Evolutionary conservation across 2,113 vertebrate species (phyloP).

Genomic region (Noctilio leporinus): DNA sequence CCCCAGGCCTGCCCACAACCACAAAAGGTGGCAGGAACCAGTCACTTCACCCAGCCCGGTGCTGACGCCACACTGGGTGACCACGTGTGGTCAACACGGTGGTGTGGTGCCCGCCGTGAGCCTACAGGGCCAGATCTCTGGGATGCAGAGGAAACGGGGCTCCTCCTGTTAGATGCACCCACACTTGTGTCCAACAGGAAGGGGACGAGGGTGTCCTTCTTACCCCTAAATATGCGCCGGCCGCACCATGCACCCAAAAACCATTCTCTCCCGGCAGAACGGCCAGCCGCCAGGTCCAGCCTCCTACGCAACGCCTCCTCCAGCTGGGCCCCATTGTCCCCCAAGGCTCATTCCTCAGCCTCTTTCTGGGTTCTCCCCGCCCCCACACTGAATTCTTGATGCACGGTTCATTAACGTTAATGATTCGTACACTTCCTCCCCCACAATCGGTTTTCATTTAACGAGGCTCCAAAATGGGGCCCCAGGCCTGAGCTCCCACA

Average conservation of each 20-base stretch:
- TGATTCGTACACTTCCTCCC: background rate
- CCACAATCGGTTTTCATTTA: background rate
- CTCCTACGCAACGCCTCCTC: background rate
- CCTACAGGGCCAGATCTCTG: background rate
- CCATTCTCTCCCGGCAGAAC: background rate
- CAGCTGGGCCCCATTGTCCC: background rate
- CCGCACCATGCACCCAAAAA: accelerated
- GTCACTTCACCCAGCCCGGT: accelerated
- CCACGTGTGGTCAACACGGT: background rate
- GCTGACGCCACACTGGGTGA: accelerated
- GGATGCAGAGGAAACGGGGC: no score
- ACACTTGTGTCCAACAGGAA: background rate
- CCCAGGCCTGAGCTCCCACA: background rate
- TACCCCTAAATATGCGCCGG: no score
- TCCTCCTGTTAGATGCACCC: accelerated
- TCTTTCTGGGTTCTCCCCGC: background rate
- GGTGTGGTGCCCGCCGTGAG: no score
- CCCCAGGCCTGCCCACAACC: background rate
- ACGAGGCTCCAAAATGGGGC: background rate
- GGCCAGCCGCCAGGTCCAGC: background rate
- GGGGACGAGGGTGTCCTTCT: no score
- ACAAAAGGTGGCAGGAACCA: accelerated
- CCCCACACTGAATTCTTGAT: background rate
- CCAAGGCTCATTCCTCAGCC: no score
- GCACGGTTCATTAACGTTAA: no score